Evolutionary conservation across 2,888 invertebrate species (phyloP).

Genomic region (Pimpla rufipes): DNA sequence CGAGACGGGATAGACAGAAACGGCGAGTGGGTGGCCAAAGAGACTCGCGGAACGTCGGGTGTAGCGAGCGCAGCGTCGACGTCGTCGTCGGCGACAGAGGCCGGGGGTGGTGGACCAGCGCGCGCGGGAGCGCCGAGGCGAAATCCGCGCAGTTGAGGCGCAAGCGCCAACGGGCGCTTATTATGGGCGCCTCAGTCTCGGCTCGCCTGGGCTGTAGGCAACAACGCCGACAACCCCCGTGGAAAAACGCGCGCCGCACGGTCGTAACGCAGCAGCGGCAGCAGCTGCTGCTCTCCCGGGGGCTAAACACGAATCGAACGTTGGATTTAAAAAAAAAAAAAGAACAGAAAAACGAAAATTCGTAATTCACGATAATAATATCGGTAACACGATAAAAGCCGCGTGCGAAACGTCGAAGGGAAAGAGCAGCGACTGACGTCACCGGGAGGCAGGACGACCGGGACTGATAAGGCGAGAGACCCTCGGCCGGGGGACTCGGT

Average conservation of each 20-base stretch:
- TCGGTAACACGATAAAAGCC: too few relatives aligned
- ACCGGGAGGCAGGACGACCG: too few relatives aligned
- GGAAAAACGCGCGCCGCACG: constrained; percentile 1
- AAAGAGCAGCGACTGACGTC: too few relatives aligned
- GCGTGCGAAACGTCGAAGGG: too few relatives aligned
- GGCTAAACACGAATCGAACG: constrained; percentile 15
- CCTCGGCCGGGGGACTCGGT: too few relatives aligned
- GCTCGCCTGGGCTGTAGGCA: constrained; percentile 83
- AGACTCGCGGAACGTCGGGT: constrained; percentile 9
- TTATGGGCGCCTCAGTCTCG: constrained; percentile 82
- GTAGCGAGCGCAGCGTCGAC: constrained; percentile 10
- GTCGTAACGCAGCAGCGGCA: neutral
- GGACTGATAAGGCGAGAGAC: too few relatives aligned
- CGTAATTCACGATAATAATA: neutral
- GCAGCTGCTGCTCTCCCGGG: constrained; percentile 6
- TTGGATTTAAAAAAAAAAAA: neutral
- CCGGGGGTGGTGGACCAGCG: constrained; percentile 72
- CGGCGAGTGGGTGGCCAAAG: constrained; percentile 34
- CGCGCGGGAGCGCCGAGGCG: constrained; percentile 71
- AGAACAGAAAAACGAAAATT: neutral
- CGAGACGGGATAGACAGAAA: neutral
- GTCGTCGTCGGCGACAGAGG: constrained; percentile 40
- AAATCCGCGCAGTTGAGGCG: constrained; percentile 66
- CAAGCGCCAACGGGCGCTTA: constrained; percentile 76
- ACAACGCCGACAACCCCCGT: constrained; percentile 72